Evolutionary conservation across 2,888 invertebrate genomes (phyloP).

Genomic region (Drosophila meridionalis): DNA sequence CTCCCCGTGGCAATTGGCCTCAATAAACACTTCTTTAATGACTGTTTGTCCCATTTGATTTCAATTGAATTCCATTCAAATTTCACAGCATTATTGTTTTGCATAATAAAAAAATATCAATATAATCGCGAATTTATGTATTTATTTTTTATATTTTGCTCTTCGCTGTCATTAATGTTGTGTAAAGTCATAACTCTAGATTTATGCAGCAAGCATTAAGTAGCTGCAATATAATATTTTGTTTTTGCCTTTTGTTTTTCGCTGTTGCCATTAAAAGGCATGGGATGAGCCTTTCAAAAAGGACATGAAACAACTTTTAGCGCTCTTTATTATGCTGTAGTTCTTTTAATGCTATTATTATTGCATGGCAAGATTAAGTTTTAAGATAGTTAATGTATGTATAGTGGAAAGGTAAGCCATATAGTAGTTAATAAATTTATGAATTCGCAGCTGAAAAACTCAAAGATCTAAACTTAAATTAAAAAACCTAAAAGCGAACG

Average conservation of each 20-base stretch:
- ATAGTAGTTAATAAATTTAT: not conserved
- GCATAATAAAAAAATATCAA: constrained; percentile 67
- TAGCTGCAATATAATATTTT: constrained; percentile 19
- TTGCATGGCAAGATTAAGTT: not conserved
- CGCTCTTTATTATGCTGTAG: constrained; percentile 18
- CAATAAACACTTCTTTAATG: constrained; percentile 41
- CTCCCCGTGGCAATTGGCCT: constrained; percentile 39
- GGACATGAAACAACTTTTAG: constrained; percentile 53
- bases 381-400: not conserved
- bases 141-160: constrained; percentile 33
- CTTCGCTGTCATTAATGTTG: constrained; percentile 51
- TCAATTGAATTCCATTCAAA: constrained; percentile 38
- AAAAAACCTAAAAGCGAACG: not conserved
- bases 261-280: constrained; percentile 9
- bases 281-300: constrained; percentile 1
- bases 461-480: not conserved
- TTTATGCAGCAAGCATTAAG: constrained; percentile 48
- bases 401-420: not conserved
- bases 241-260: constrained; percentile 3
- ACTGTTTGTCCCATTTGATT: constrained; percentile 38
- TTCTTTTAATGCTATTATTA: not conserved
- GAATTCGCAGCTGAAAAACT: not conserved
- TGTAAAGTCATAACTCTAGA: constrained; percentile 56
- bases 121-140: constrained; percentile 61
- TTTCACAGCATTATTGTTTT: constrained; percentile 47